Evolutionary conservation across 2,113 vertebrate species (phyloP).

Genomic region (Eptesicus fuscus): DNA sequence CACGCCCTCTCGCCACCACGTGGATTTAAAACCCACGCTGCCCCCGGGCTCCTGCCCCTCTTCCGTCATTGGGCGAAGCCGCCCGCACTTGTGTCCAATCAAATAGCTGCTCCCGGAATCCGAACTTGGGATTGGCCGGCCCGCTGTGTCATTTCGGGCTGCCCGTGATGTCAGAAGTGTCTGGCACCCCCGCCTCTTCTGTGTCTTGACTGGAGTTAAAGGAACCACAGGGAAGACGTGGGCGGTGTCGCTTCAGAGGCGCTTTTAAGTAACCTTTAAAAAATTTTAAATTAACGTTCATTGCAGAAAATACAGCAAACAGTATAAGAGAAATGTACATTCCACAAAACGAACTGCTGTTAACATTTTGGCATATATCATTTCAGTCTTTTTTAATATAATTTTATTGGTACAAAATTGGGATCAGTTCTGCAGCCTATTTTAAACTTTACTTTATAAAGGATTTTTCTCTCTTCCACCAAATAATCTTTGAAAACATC

Average conservation of each 20-base stretch:
- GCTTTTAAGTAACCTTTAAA: neutral
- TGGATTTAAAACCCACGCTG: slow-evolving; percentile 67
- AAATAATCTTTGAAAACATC: neutral
- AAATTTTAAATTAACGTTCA: neutral
- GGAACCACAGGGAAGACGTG: neutral
- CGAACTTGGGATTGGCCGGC: slow-evolving; percentile 69
- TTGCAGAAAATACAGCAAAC: neutral
- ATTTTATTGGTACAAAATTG: neutral
- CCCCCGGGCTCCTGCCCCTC: neutral
- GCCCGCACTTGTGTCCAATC: slow-evolving; percentile 32
- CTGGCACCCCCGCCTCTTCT: slow-evolving; percentile 61
- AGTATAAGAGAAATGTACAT: neutral
- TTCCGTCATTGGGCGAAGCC: slow-evolving; percentile 34
- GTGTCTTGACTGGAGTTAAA: slow-evolving; percentile 61
- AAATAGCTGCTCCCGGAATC: neutral
- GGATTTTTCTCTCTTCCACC: neutral
- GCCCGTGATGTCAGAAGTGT: slow-evolving; percentile 42
- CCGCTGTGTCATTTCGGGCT: neutral
- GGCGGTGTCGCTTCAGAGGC: neutral
- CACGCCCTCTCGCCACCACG: slow-evolving; percentile 52
- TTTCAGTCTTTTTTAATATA: neutral
- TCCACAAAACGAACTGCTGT: neutral
- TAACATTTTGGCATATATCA: neutral
- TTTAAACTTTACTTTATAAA: neutral
- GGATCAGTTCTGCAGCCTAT: neutral